A percentile compares a stretch with the other conserved stretches of the same genome.
phyloP scores from a whole-genome alignment of 2,797 vertebrate genomes.

The Tarsius wallacei region DNA sequence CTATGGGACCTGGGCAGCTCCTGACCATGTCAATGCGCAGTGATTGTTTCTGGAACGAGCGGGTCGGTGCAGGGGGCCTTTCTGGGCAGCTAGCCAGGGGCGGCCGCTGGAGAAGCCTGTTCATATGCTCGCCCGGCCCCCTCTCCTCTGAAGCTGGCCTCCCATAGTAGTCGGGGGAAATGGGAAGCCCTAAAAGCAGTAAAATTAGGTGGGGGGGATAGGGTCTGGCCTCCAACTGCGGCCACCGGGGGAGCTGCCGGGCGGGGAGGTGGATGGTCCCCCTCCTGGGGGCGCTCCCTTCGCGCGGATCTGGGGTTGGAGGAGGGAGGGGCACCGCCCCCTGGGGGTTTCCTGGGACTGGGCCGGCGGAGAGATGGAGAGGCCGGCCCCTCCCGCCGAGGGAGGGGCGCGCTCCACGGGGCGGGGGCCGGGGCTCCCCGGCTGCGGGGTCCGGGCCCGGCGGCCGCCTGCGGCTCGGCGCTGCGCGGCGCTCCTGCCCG shows the following conservation, averaged over 20 bases:
- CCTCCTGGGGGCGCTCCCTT: conserved; percentile 85
- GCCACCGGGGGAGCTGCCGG: background rate
- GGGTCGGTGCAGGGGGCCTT: background rate
- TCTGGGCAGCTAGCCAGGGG: conserved; percentile 61
- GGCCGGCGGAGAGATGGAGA: background rate
- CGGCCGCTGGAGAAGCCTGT: conserved; percentile 23
- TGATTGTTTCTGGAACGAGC: conserved; percentile 13
- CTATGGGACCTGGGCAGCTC: background rate
- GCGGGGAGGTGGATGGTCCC: conserved; percentile 11
- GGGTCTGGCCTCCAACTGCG: background rate
- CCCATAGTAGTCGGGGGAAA: background rate
- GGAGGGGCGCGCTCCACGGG: conserved; percentile 24
- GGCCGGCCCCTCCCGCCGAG: background rate
- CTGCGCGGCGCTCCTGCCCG: conserved; percentile 69
- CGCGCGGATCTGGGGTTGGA: conserved; percentile 61
- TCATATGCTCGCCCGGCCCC: background rate
- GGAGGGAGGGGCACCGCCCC: conserved; percentile 57
- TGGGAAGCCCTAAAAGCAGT: background rate
- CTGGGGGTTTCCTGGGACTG: conserved; percentile 43
- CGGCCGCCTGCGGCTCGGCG: conserved; percentile 71
- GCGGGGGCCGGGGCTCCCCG: conserved; percentile 58
- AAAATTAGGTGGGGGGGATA: background rate
- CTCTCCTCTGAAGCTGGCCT: background rate
- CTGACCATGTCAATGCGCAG: background rate
- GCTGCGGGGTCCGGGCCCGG: conserved; percentile 53